Evolutionary conservation across 2,888 invertebrate species (phyloP), one percentile per base, ranked within the genome.

Genomic region (Calliopum simillimum): DNA sequence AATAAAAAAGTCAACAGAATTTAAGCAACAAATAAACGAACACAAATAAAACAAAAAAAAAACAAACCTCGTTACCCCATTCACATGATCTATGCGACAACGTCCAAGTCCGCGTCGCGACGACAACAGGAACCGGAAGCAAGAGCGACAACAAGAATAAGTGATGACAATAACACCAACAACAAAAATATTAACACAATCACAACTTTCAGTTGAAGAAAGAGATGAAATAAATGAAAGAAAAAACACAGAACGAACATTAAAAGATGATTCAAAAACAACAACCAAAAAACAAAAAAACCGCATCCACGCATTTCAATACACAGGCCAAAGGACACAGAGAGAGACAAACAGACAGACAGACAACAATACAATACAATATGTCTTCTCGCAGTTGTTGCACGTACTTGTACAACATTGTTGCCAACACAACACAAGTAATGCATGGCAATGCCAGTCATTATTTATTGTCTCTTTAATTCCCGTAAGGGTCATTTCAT

Each of bases 401-500:
- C 66, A 21, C 16, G 53, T 43, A 44, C 61, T 13, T 13, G 44
- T 6, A 12, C 23, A 19, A 6, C 49, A 46, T 23, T 21, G 53
- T 64, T 69, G 56, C 66, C 61, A 61, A 61, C n/a, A n/a, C n/a
- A n/a, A n/a, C n/a, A n/a, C 70, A 68, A 43, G 56, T 65, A 68
- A 69, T 67, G 49, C 13, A 47, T 19, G 51, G 51, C 51, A 49
- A 59, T 51, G 69, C 49, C 33, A 33, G 70, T 61, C 69, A 74
- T 80, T 81, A 84, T 82, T 83, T 83, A 82, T 81, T 79, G 55
- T 61, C 75, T 75, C 76, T 80, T 78, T 78, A 79, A 79, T 76
- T 82, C 83, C 82, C 82, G 79, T 78, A 77, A 78, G 83, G 76
- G 79, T 78, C 78, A 81, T 84, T 82, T 78, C 76, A 78, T 77